phyloP scores from a whole-genome alignment of 2,797 vertebrate species.

The Margarornis squamiger region DNA sequence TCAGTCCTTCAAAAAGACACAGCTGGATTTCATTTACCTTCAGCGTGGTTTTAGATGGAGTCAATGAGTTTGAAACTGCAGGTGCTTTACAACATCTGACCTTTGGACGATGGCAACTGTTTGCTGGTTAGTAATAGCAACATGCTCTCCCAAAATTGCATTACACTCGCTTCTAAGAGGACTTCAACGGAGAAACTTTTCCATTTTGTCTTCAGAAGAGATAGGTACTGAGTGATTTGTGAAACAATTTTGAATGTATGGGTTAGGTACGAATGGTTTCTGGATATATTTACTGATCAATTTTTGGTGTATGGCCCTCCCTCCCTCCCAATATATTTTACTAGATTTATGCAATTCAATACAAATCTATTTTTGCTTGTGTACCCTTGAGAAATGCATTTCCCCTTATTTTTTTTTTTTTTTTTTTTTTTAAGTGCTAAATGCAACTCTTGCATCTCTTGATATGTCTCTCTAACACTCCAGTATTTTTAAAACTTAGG shows the following conservation, averaged over 20 bases:
- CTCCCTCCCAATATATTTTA: background rate
- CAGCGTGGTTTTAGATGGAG: background rate
- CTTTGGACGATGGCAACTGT: background rate
- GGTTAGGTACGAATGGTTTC: background rate
- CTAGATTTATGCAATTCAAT: background rate
- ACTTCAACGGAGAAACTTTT: background rate
- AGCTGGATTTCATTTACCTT: constrained; percentile 35
- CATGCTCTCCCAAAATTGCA: background rate
- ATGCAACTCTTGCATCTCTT: background rate
- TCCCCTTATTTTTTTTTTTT: background rate
- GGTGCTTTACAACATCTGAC: background rate
- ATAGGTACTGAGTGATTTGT: background rate
- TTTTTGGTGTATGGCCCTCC: background rate
- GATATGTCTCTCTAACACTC: background rate
- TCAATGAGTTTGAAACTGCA: background rate
- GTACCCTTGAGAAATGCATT: background rate
- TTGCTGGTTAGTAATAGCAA: background rate
- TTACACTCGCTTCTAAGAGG: background rate
- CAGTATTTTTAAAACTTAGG: background rate
- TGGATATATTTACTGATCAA: background rate
- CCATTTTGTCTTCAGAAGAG: background rate
- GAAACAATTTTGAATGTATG: background rate
- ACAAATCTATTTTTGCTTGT: background rate
- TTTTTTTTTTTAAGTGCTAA: background rate
- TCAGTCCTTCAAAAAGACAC: constrained; percentile 11